Base-by-base conservation (phyloP, 2,888 invertebrate genomes). In the Chesias legatella region DNA sequence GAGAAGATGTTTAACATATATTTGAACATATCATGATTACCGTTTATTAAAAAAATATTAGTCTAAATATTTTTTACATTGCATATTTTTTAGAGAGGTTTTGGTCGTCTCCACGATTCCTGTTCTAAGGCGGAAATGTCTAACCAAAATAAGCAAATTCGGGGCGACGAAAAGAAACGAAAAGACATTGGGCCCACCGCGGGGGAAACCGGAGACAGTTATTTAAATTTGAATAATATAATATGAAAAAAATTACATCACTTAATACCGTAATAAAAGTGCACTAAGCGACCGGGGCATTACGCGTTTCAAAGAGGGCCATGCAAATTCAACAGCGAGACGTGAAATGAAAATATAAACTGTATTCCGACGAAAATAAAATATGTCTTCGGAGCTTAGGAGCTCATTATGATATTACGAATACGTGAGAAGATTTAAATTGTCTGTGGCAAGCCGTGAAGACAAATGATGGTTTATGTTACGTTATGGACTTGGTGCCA, bases 151-250 rank as follows among this genome's bases (percentile, higher is more conserved):
- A 84, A 77, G 71, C 74, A 77, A 83, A 83, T 82, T 81, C 63
- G 71, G 67, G 79, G 82, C 77, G 81, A 73, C 73, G 76, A 78
- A 82, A 86, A 82, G 79, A 83, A 81, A 79, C 71, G 73, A 67
- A 74, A 65, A 72, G 75, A 76, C 75, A 79, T 72, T 73, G 73
- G 76, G 71, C 79, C 76, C 74, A 74, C 66, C 64, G 68, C 71
- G 63, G 76, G 85, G 86, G 86, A 82, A 83, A 85, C 81, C 77
- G 81, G 83, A 89, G 89, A 89, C 89, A 89, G 89, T 89, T 89
- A 89, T 89, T 89, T 88, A 89, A 89, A 89, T 89, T 89, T 89
- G 85, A 89, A 89, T 89, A 89, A 88, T 88, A 89, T 89, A 86
- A 89, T 86, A 88, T 85, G 86, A 77, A 88, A 89, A 88, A 89